Evolutionary conservation across 2,888 invertebrate species (phyloP), one percentile per base, ranked within the genome.

Genomic region (Xanthorhoe designata): DNA sequence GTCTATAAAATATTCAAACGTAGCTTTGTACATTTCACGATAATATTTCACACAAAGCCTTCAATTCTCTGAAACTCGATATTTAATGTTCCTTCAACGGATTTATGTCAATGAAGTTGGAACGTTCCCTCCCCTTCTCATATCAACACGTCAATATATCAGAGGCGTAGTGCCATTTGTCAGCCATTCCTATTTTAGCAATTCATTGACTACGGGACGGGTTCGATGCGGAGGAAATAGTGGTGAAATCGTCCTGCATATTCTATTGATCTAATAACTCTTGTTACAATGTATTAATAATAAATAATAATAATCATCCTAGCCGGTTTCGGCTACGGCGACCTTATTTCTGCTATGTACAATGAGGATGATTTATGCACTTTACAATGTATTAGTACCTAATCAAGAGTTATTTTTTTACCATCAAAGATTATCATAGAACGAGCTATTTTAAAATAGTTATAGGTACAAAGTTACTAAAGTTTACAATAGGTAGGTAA

Each of bases 121-220:
- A 63, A 64, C 78, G 78, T 77, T 79, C 82, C 83, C 79, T 80
- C 79, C 74, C 76, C 82, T 76, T 75, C 78, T 78, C 81, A 81
- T 85, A 86, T 86, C 86, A 85, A 82, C 83, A 81, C 80, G 79
- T 81, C 84, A 78, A 80, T 86, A 86, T 83, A 85, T 86, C 86
- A 85, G 82, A 80, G 78, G 80, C 74, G 80, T 77, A 73, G 78
- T 75, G 78, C 82, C 84, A 85, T 86, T 86, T 86, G 85, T 86
- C 85, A 82, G 80, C 71, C 72, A 72, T 75, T 72, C 71, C 82
- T 84, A 82, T 85, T 83, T 84, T 52, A 68, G 64, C 68, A 29
- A 61, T 61, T 57, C 53, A 68, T 61, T 63, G 63, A 55, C 54
- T 53, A 49, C 61, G 61, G 51, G 42, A 53, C 60, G 49, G 57